Conservation (phyloP, 2,888 invertebrate genomes). For the Philereme vetulata region DNA sequence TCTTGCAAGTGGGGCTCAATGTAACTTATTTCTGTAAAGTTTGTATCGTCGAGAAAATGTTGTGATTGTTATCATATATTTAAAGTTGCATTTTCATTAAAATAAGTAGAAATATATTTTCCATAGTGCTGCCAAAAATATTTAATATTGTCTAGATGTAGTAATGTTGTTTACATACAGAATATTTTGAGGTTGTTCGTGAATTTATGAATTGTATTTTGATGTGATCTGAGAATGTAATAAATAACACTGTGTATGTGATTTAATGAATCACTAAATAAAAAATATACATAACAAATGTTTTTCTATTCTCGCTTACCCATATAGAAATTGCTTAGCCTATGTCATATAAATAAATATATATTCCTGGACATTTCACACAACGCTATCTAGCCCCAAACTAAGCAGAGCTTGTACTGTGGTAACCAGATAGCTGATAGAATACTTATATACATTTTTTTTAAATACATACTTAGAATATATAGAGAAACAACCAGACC, state of each 20-base stretch:
- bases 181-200: conserved; percentile 79
- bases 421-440: no score
- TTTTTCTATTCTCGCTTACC: neutral
- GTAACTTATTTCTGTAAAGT: conserved; percentile 55
- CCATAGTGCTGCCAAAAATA: conserved; percentile 84
- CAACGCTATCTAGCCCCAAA: no score
- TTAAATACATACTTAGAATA: no score
- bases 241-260: conserved; percentile 74
- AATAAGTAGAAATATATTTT: conserved; percentile 81
- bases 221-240: conserved; percentile 72
- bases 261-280: conserved; percentile 74
- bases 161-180: conserved; percentile 77
- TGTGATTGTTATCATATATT: conserved; percentile 79
- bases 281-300: conserved; percentile 44
- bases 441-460: no score
- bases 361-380: no score
- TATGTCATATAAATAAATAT: no score
- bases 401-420: no score
- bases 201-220: conserved; percentile 77
- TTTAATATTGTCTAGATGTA: conserved; percentile 77
- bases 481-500: no score
- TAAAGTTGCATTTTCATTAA: conserved; percentile 81
- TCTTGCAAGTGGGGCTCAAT: no score
- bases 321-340: neutral
- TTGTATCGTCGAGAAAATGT: conserved; percentile 76